phyloP scores from a whole-genome alignment of 2,113 vertebrate genomes.

The Centropus unirufus region DNA sequence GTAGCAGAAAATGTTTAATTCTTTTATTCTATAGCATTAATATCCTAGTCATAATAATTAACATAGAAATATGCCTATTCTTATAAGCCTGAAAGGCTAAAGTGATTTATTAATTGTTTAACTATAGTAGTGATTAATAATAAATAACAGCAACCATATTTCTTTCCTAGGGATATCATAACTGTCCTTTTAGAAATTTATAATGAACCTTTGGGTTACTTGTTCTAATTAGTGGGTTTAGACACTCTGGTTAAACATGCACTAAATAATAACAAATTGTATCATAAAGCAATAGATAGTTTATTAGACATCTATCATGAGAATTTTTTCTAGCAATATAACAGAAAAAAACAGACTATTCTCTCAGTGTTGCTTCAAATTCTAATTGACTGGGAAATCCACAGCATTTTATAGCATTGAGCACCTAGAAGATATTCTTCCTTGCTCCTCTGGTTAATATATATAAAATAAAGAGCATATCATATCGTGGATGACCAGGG shows the following conservation, averaged over 20 bases:
- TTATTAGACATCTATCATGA: background rate
- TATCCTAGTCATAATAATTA: conserved; percentile 30
- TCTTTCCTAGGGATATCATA: background rate
- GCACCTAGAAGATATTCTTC: background rate
- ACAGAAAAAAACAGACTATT: background rate
- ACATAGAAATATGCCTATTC: background rate
- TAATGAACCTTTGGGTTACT: conserved; percentile 31
- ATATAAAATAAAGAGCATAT: background rate
- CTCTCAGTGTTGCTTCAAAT: background rate
- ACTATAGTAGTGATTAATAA: conserved; percentile 50
- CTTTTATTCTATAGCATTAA: conserved; percentile 39
- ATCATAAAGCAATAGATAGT: background rate
- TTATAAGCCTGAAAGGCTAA: conserved; percentile 36
- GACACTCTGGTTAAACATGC: background rate
- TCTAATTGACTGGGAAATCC: background rate
- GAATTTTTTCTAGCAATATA: background rate
- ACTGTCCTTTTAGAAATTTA: conserved; percentile 29
- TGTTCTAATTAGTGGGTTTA: conserved; percentile 27
- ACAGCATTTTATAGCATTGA: background rate
- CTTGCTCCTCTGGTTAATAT: background rate
- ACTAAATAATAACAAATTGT: background rate
- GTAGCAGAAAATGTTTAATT: conserved; percentile 25
- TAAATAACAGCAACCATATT: conserved; percentile 52
- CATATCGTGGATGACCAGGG: background rate
- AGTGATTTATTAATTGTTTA: conserved; percentile 55